Conservation (phyloP, 1,140 invertebrate species). For the Glomeris maerens region DNA sequence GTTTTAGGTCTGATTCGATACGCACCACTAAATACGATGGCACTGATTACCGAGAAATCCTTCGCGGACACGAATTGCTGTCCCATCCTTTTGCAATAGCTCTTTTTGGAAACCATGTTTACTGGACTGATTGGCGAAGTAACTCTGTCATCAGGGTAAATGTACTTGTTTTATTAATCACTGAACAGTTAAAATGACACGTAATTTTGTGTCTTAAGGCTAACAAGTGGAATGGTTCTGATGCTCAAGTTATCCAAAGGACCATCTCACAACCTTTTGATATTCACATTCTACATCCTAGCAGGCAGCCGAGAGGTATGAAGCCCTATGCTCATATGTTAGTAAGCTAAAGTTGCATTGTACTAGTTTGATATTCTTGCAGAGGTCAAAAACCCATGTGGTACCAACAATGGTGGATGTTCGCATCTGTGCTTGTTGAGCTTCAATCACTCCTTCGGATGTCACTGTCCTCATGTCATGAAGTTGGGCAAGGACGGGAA, state of each 20-base stretch:
- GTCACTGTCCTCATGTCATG: conserved; percentile 67
- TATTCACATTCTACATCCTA: conserved; percentile 46
- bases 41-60: conserved; percentile 34
- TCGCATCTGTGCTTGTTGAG: conserved; percentile 48
- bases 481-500: conserved; percentile 43
- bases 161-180: conserved; percentile 1
- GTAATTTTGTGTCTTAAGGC: conserved; percentile 28
- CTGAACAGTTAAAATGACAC: not conserved
- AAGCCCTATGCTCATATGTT: conserved; percentile 1
- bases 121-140: conserved; percentile 54
- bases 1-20: conserved; percentile 59
- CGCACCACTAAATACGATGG: conserved; percentile 56
- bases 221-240: conserved; percentile 49
- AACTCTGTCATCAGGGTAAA: conserved; percentile 43
- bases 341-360: not conserved
- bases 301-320: conserved; percentile 40
- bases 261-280: conserved; percentile 51
- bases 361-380: conserved; percentile 13
- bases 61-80: conserved; percentile 39
- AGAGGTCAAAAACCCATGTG: conserved; percentile 40
- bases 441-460: conserved; percentile 43
- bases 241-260: conserved; percentile 40
- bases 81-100: conserved; percentile 50
- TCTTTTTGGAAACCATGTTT: conserved; percentile 45
- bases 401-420: conserved; percentile 42